Base-by-base conservation (phyloP, 2,113 vertebrate species). In the Barbus barbus region DNA sequence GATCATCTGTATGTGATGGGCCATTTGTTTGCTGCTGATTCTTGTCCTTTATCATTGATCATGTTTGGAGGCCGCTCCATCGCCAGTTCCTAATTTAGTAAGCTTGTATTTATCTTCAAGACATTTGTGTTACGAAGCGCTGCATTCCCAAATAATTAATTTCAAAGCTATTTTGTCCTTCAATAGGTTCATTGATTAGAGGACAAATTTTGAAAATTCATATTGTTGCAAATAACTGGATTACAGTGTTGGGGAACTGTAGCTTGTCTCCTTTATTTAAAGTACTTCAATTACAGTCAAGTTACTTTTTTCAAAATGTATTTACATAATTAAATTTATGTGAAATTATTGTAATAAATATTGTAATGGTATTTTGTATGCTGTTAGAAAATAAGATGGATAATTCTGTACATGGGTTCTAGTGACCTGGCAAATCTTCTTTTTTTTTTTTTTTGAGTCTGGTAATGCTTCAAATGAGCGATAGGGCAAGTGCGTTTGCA, bases 1-100 rank as follows among this genome's bases (percentile, higher is more conserved):
- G 76, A 85, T 83, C 83, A 79, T 77, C 73, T 61, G 82, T 87
- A 85, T 85, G 76, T 83, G 56, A 72, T 79, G 78, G 78, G 38
- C 61, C 60, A 80, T 80, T 80, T 80, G 78, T 80, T 80, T 67
- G 26, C 60, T 31, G 26, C 78, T 80, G 41, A 80, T 67, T 80
- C 78, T 80, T 67, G 78, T 80, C 78, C 38, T 46, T 80, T 80
- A 41, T 28, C 78, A 80, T 80, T 80, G 78, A 80, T 80, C 78
- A 80, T 46, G 41, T 51, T 80, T 65, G 78, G 26, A 80, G 44
- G 38, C 28, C 3, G 41, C 38, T 67, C 26, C 60, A 31, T 14
- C 41, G 61, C 61, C 26, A 51, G 78, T 80, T 67, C 41, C 16
- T 80, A 67, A 80, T 67, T 46, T 80, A 80, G 78, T 33, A 26